Base-by-base conservation (phyloP, 2,888 invertebrate genomes). In the Ischnus inquisitorius region DNA sequence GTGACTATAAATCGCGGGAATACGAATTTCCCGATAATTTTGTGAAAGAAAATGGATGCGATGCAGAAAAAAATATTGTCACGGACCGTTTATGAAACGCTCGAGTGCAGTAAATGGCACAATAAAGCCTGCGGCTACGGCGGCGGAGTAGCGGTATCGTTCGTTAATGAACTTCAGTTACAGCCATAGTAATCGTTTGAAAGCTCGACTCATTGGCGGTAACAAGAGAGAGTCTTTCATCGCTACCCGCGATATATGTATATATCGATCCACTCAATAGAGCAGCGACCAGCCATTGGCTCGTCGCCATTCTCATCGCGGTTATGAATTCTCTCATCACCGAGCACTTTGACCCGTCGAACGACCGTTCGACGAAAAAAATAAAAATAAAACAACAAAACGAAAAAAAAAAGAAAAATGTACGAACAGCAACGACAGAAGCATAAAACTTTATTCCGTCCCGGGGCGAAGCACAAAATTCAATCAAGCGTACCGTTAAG, bases 401-500 rank as follows among this genome's bases (percentile, higher is more conserved):
- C 34, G 39, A 28, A 12, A 19, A 28, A 46, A 16, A 39, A 16
- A 79, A 57, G 25, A 51, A 28, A 12, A 19, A 51, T 67, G 28
- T n/a, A 48, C n/a, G 41, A 43, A 41, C 6, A 28, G 19, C 39
- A 41, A 22, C 54, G n/a, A 19, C 34, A 22, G 28, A n/a, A 57
- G 34, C 19, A 68, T 51, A 39, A 79, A 79, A 79, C 41, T 75
- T 69, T 39, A 75, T 57, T 83, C 48, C 48, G 46, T 19, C 57
- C 10, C 12, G 54, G 4, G 46, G 57, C 39, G 54, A 10, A 69
- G 19, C 64, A 22, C 39, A 69, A 79, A 69, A 75, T 83, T 79
- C 69, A 83, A 83, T 83, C 71, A 83, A 51, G 19, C 62, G 60
- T 48, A 41, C 67, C 74, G 78, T 75, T 69, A 64, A 72, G 46